Percentiles rank a stretch among this genome's conserved stretches.
These are phyloP conservation scores for Streptopelia turtur DNA, from an alignment of 2,797 vertebrate species.

Conservation along the genomic window DNA sequence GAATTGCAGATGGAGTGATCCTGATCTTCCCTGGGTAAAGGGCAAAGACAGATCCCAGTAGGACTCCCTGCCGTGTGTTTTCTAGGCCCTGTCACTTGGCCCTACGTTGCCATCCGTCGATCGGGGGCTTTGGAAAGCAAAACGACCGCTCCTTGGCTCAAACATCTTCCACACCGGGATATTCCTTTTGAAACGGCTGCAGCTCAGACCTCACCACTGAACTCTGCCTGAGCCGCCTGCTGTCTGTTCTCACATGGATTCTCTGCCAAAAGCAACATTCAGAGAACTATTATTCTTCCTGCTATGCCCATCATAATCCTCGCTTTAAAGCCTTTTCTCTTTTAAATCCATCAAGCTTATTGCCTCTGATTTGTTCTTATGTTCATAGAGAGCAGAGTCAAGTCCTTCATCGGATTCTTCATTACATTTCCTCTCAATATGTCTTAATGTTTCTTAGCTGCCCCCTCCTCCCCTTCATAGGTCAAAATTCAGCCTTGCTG, in stretches of 20 bases:
- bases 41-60: neutral
- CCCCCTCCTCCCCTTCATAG: neutral
- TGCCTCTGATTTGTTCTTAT: neutral
- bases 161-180: neutral
- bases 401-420: neutral
- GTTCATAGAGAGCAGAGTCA: neutral
- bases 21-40: neutral
- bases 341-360: neutral
- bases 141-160: neutral
- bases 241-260: neutral
- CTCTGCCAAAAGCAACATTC: neutral
- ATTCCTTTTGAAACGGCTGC: neutral
- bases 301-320: neutral
- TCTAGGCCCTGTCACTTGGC: neutral
- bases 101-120: no score
- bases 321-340: neutral
- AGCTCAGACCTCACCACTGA: neutral
- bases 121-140: neutral
- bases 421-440: neutral
- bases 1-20: neutral
- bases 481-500: neutral
- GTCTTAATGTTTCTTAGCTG: neutral
- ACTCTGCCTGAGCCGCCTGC: neutral
- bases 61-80: neutral
- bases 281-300: neutral